A percentile compares a stretch with the other conserved stretches of the same genome.
These are phyloP conservation scores for Morelia viridis DNA, from an alignment of 2,797 vertebrate genomes.

Conservation along the genomic window DNA sequence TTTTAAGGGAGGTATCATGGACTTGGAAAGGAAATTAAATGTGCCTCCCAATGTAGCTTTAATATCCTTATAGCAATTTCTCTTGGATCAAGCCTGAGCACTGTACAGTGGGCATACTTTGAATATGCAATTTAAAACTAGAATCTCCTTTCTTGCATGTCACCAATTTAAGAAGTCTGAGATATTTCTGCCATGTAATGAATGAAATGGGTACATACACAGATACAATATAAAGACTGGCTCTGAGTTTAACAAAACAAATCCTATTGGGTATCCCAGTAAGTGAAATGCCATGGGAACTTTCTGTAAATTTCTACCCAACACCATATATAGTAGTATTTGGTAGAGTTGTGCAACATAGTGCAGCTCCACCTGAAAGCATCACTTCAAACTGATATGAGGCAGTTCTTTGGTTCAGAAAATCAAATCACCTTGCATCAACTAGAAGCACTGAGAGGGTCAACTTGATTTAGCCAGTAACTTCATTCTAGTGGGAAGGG, in stretches of 20 bases:
- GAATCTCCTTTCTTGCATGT: conserved; percentile 5
- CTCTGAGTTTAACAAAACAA: background rate
- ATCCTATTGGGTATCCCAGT: background rate
- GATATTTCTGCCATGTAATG: conserved; percentile 10
- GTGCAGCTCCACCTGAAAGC: background rate
- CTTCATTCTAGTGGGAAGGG: background rate
- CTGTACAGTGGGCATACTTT: conserved; percentile 20
- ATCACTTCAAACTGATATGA: background rate
- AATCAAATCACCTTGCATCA: background rate
- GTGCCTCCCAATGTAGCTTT: conserved; percentile 22
- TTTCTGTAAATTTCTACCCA: background rate
- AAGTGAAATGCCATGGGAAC: background rate
- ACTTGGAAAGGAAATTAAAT: conserved; percentile 36
- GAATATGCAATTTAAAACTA: conserved; percentile 24
- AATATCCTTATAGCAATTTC: conserved; percentile 34
- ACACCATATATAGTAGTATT: background rate
- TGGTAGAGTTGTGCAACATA: background rate
- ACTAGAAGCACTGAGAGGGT: background rate
- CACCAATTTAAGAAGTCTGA: conserved; percentile 32
- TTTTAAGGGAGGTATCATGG: conserved; percentile 22
- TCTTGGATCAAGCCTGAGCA: background rate
- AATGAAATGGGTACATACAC: background rate
- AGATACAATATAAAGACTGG: background rate
- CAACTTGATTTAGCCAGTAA: background rate
- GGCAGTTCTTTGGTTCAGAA: background rate